Evolutionary conservation across 2,113 vertebrate genomes (phyloP), one percentile per base, ranked within the genome.

Genomic region (Corythornis madagascariensis): DNA sequence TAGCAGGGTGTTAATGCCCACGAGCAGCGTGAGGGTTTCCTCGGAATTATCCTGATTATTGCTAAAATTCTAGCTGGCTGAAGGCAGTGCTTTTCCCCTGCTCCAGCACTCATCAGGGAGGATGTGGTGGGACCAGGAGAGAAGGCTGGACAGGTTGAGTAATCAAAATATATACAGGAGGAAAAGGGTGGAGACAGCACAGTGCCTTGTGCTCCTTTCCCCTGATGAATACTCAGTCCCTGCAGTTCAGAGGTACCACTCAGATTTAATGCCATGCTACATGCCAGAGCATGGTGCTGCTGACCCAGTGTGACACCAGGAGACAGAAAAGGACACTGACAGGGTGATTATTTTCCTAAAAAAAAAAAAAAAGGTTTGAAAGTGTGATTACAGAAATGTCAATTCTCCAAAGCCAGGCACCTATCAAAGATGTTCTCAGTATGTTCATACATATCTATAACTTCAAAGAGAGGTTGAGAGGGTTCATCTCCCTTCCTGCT

Each of bases 391-490:
- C 72, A 86, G 76, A 92, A 86, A 78, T 66, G 53, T 53, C 60
- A 57, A 10, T 64, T 77, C 73, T 89, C 81, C 69, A 64, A 83
- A 82, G 89, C 89, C 57, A n/a, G 43, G 60, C 82, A 52, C 71
- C 86, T 69, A 73, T 92, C 86, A 86, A 92, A 94, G 86, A 31
- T 63, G 50, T 73, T 82, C 89, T 74, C 33, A 53, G 38, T 38
- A 16, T 64, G 55, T 28, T 91, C 70, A n/a, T 67, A 77, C 65
- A 42, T 72, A 81, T 52, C 75, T 77, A 8, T 78, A 53, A 78
- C 89, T 92, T 92, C 86, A 92, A 83, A 89, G 72, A 33, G 73
- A 82, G 76, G 71, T 78, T 91, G 70, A 67, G 56, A 72, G 74
- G 70, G 48, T 61, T 89, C 56, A 25, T 76, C 55, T 69, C 33